Conservation (phyloP, 2,888 invertebrate genomes). For the Brachyptera putata region DNA sequence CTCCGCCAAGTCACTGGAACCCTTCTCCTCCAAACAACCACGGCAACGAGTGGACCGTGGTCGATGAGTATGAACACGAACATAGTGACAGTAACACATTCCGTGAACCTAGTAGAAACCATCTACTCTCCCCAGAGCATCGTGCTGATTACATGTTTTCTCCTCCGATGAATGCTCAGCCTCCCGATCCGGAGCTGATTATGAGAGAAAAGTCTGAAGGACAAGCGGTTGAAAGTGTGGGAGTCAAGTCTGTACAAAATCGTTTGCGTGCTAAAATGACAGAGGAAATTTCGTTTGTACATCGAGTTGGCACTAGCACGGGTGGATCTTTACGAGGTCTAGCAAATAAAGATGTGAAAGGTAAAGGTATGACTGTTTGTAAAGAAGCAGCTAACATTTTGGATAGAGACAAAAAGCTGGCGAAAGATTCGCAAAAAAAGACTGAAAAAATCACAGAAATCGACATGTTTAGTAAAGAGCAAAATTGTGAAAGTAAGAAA, state of each 20-base stretch:
- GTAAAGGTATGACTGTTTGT: not conserved
- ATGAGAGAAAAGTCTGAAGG: slow-evolving; percentile 17
- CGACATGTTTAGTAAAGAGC: slow-evolving; percentile 14
- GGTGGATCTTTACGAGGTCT: slow-evolving; percentile 28
- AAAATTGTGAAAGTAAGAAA: not conserved
- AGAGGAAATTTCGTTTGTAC: slow-evolving; percentile 31
- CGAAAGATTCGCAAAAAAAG: not conserved
- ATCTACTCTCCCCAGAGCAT: not conserved
- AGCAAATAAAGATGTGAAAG: slow-evolving; percentile 24
- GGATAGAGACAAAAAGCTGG: not conserved
- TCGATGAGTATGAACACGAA: not conserved
- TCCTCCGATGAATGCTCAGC: no score
- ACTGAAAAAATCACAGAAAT: slow-evolving; percentile 12
- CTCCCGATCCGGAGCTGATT: not conserved
- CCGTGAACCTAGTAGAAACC: not conserved
- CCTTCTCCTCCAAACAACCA: slow-evolving; percentile 1
- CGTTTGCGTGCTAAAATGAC: slow-evolving; percentile 27
- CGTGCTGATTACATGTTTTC: not conserved
- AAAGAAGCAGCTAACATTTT: not conserved
- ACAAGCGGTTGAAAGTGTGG: not conserved
- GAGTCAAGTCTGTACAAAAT: not conserved
- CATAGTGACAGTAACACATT: not conserved
- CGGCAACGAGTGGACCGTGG: not conserved
- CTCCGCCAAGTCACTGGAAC: not conserved
- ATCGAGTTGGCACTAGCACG: slow-evolving; percentile 31